Base-by-base conservation (phyloP, 2,888 invertebrate species). In the Rutpela maculata region DNA sequence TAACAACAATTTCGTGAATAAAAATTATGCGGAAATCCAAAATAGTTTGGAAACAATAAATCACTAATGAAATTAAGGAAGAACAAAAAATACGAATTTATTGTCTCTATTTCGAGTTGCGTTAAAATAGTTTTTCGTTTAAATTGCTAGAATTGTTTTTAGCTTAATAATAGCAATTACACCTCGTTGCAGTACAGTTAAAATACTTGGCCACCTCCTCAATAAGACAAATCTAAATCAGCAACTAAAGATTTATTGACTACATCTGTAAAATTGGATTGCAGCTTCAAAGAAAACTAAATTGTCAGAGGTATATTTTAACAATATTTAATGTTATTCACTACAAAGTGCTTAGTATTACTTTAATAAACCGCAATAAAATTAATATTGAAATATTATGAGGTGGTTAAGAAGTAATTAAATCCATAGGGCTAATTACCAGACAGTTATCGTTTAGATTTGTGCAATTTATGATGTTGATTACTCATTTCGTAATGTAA, bases 191-290 rank as follows among this genome's bases (percentile, higher is more conserved):
- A 69, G 67, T 31, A 63, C 70, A 35, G 73, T 77, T 74, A 74
- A 68, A 77, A 78, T 80, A 79, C 78, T 83, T 83, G 80, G 80
- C 80, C 81, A 81, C 83, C 81, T 81, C 69, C 80, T 83, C 80
- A 80, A 82, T 80, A 78, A 77, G 65, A 77, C 70, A 67, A 75
- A 75, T 75, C 75, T 75, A 71, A 75, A 75, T 70, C 75, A 75
- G 71, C 59, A 35, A 65, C 70, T 73, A 76, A 66, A 80, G 78
- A 80, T 80, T 80, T 80, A 80, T 80, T 31, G 72, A 60, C 62
- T 71, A 71, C 83, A 80, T 81, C 75, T 82, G 80, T 76, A 77
- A 78, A 80, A 76, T 79, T 77, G 74, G 66, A 78, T 79, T 70
- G 75, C 69, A 71, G 81, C 81, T 80, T 83, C 83, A 83, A 83